Evolutionary conservation across 1,140 invertebrate species (phyloP), one percentile per base, ranked within the genome.

Genomic region (Phocides pigmalion): DNA sequence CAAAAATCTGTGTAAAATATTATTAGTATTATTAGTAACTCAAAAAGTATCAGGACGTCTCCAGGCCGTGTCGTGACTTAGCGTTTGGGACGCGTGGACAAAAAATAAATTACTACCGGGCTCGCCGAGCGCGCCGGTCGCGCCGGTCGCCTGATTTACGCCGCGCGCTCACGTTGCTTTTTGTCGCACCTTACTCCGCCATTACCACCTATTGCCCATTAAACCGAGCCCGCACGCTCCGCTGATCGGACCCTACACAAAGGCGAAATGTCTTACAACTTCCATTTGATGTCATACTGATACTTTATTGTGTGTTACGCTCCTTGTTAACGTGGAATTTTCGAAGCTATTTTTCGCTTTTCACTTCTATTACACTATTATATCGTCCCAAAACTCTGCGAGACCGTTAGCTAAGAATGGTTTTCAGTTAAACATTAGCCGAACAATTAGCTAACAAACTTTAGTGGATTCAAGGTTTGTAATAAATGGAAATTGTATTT

Each of bases 151-250:
- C 58, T 65, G 62, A 69, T 65, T 65, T 69, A 68, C 66, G 46
- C 56, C 47, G 51, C 59, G 32, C 62, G 35, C 51, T 41, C 51
- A 50, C 67, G 62, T 69, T 56, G 67, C 62, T 65, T 65, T 69
- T 64, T 65, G 67, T 69, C 62, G 56, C 67, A 37, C 62, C 39
- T 64, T 32, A 32, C 67, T 20, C 54, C 28, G 46, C 51, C 47
- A 49, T 41, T 42, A 58, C 46, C 59, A 50, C 19, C 32, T 39
- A 62, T 50, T 50, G 59, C 12, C 53, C 53, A 56, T 56, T 56
- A 56, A 56, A 17, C 39, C 53, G 39, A 25, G 53, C 39, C 39
- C 53, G 22, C 53, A 56, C 53, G 53, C 53, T 58, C 42, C 54
- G 15, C 20, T 46, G 54, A 41, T 42, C 53, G 39, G 54, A 46